Evolutionary conservation across 1,140 invertebrate species (phyloP), one percentile per base, ranked within the genome.

Genomic region (Macrosteles quadrilineatus): DNA sequence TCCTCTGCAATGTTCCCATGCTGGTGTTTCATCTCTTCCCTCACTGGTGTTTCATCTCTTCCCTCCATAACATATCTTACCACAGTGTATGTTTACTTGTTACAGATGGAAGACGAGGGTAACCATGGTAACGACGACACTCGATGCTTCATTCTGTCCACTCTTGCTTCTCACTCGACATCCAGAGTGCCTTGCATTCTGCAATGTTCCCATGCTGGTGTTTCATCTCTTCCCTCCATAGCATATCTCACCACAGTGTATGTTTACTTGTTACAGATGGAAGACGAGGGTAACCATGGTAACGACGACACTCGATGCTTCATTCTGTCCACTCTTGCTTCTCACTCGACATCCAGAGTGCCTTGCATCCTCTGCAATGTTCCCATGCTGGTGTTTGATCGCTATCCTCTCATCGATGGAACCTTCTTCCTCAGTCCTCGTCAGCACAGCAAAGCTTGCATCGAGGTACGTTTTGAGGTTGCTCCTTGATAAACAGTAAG

Each of bases 81-180:
- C n/a, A n/a, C n/a, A n/a, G n/a, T n/a, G n/a, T n/a, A n/a, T n/a
- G n/a, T n/a, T n/a, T n/a, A n/a, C n/a, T n/a, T 53, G n/a, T n/a
- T 87, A 27, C 83, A 96, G 92, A 97, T 98, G 86, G 96, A 98
- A 82, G 97, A 98, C 79, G 96, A 98, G 78, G 94, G 94, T 57
- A 95, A 95, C 80, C 94, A 97, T 80, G 96, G 96, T 73, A 98
- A 98, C 82, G 97, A 98, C 78, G 97, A 98, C 75, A 98, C 95
- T 23, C 87, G 95, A 75, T 92, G 92, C 78, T 96, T 97, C 84
- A 94, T 97, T 75, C 83, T 97, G 76, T 95, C 94, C 29, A 96
- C 92, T 17, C 81, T 97, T 77, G 93, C 93, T 71, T 91, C 91
- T 23, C 87, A 92, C 70, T 91, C 94, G 73, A 91, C 91, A 81